phyloP scores from a whole-genome alignment of 2,888 invertebrate species.

The Gibbula magus region DNA sequence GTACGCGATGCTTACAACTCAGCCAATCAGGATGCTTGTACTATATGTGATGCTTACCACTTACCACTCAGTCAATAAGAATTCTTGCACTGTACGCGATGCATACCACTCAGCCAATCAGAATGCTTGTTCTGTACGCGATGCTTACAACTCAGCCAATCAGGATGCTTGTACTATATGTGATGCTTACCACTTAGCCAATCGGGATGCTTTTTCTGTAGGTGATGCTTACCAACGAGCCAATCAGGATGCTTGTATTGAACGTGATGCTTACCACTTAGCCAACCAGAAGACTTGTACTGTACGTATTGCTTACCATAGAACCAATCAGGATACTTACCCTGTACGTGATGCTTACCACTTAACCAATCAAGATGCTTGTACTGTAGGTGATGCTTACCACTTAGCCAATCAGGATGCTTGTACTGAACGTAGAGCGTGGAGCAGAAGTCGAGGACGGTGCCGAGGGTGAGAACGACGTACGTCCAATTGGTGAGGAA shows the following conservation, averaged over 20 bases:
- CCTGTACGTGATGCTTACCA: too few species aligned
- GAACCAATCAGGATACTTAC: too few species aligned
- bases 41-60: background rate
- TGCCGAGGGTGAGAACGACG: conserved; percentile 51
- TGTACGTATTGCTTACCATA: background rate
- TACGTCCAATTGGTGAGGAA: conserved; percentile 62
- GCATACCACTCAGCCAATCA: too few species aligned
- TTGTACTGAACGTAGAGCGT: background rate
- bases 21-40: background rate
- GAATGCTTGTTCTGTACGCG: background rate
- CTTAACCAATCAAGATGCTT: background rate
- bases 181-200: background rate
- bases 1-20: background rate
- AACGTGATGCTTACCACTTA: background rate
- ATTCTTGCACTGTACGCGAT: too few species aligned
- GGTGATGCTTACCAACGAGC: too few species aligned
- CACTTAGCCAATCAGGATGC: background rate
- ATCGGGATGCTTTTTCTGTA: too few species aligned
- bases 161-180: background rate
- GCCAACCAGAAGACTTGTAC: background rate
- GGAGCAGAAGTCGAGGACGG: conserved; percentile 41
- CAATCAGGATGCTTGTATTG: too few species aligned
- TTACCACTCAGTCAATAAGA: too few species aligned
- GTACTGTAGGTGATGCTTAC: background rate
- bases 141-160: background rate